Evolutionary conservation across 2,113 vertebrate species (phyloP), one percentile per base, ranked within the genome.

Genomic region (Corvus cornix): DNA sequence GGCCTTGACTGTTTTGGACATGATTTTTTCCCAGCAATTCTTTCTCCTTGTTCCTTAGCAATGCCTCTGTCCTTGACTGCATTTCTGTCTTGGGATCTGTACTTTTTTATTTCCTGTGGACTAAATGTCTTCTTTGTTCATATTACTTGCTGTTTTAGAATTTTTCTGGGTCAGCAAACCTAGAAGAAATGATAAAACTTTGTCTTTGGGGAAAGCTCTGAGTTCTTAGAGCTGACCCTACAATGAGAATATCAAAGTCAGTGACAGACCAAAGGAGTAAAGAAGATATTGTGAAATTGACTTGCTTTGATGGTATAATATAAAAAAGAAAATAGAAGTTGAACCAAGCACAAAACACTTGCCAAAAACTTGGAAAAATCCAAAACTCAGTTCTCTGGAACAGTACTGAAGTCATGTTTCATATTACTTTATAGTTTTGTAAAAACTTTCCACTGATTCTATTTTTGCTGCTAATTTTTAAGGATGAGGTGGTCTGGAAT

Each of bases 171-270:
- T 94, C 87, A 95, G 44, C 28, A 73, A 85, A 66, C 53, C 30
- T 70, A 60, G 82, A 88, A 85, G 55, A 96, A 91, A 77, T 74
- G 35, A 55, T 63, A 91, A 79, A 91, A 90, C 24, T 79, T 79
- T 73, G 37, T 91, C 89, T 89, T 66, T 93, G 46, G 64, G 60
- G 84, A 64, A 84, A 93, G 39, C n/a, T 81, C 53, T 66, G 86
- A 44, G 27, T 51, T 96, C 87, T 96, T 78, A 81, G 48, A 60
- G 37, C 46, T 93, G 95, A 90, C 72, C 85, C 31, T 81, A 51
- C 33, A 67, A 90, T 41, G 21, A 95, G 67, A 80, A 46, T 87
- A 90, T 94, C 86, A 93, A 89, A 94, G 75, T 82, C 68, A 48
- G 58, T 80, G 62, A 72, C 16, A 91, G 51, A 93, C 26, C 13